These are phyloP conservation scores for Gonocerus acuteangulatus DNA, from an alignment of 2,888 invertebrate genomes.

Conservation along the genomic window DNA sequence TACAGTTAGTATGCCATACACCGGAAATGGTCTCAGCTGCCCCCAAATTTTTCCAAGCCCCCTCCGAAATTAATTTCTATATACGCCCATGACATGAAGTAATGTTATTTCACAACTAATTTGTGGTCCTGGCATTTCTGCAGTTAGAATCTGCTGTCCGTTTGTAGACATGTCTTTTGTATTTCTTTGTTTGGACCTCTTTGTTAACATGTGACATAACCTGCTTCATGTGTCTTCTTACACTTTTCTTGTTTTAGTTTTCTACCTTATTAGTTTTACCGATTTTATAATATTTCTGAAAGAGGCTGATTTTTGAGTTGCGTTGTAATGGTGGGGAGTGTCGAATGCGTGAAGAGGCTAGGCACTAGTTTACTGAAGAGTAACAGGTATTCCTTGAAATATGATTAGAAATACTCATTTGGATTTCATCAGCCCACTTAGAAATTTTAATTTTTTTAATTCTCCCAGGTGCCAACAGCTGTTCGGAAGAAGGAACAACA, in stretches of 20 bases:
- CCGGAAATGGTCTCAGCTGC: too few relatives aligned
- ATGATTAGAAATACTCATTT: not conserved
- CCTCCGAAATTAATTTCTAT: too few relatives aligned
- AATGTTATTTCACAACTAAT: too few relatives aligned
- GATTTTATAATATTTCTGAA: not conserved
- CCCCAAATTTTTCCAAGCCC: too few relatives aligned
- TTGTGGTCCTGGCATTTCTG: too few relatives aligned
- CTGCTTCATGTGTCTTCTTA: not conserved
- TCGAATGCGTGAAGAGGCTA: slow-evolving; percentile 14
- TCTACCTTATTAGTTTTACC: not conserved
- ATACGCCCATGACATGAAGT: too few relatives aligned
- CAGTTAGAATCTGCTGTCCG: too few relatives aligned
- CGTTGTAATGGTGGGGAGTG: slow-evolving; percentile 20
- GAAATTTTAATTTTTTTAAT: not conserved
- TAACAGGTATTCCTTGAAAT: slow-evolving; percentile 15
- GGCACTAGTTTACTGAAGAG: slow-evolving; percentile 10
- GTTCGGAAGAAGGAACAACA: not conserved
- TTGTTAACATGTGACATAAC: not conserved
- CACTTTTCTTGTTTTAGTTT: not conserved
- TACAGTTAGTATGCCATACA: too few relatives aligned
- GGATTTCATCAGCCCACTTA: not conserved
- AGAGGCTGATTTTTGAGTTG: not conserved
- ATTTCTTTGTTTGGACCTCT: too few relatives aligned
- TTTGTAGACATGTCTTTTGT: too few relatives aligned
- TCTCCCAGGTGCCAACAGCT: slow-evolving; percentile 9